Base-by-base conservation (phyloP, 1,140 invertebrate species). In the Cyphomyrmex costatus region DNA sequence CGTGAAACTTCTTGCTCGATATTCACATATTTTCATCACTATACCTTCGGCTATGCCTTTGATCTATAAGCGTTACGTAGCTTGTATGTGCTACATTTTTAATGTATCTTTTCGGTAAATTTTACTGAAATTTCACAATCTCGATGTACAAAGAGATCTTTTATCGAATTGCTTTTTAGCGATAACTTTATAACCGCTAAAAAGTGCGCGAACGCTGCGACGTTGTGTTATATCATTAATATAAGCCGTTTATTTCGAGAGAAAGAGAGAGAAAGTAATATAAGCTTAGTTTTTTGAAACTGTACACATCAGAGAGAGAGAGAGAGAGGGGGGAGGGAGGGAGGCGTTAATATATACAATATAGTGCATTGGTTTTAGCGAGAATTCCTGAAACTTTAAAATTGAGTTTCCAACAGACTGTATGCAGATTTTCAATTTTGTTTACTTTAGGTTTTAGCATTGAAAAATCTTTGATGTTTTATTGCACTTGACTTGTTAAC, bases 121-220 rank as follows among this genome's bases (percentile, higher is more conserved):
- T 83, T 83, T 61, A 19, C 24, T 73, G 36, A 49, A 73, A 73
- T 83, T 61, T 74, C 16, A 24, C 27, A 36, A 68, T 79, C 61
- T 79, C 16, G 36, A 49, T 56, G n/a, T 36, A 27, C 19, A 82
- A 46, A 73, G 33, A 10, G 2, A 3, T 0, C 7, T 46, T 30
- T 71, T 30, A 71, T 60, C 12, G 27, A 33, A 61, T 61, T 3
- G 3, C 56, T 73, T 83, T 21, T 83, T 21, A 27, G 12, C 14
- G 27, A 66, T n/a, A n/a, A 2, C 7, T 79, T n/a, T 30, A 30
- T 58, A 46, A 12, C 16, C 19, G 3, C 30, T 46, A 71, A 53
- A 56, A n/a, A 14, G 30, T 58, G 2, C 21, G 30, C 30, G n/a
- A 51, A 80, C 5, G 24, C 8, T 19, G 33, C 27, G n/a, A 80